These are phyloP conservation scores for Typhlichthys subterraneus DNA, from an alignment of 2,797 vertebrate genomes.

Conservation along the genomic window DNA sequence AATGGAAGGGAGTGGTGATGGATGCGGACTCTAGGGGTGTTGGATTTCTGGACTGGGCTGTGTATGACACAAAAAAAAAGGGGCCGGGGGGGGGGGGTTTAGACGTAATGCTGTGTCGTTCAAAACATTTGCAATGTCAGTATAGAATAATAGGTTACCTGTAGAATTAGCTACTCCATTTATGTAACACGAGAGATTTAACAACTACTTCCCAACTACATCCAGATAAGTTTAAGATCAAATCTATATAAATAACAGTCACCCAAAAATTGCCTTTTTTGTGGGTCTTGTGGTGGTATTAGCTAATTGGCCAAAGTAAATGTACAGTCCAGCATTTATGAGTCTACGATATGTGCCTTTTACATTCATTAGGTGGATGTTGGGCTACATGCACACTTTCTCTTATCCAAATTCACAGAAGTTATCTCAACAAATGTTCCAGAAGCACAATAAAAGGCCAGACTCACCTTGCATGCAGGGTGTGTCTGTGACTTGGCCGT, in stretches of 20 bases:
- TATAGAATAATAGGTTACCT: too few species aligned
- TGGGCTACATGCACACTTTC: background rate
- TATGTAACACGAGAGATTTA: too few species aligned
- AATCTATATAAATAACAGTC: too few species aligned
- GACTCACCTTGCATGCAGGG: conserved; percentile 65
- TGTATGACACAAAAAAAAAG: background rate
- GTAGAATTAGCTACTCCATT: too few species aligned
- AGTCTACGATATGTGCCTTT: background rate
- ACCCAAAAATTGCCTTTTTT: too few species aligned
- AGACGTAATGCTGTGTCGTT: background rate
- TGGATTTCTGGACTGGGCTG: conserved; percentile 42
- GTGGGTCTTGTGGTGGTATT: too few species aligned
- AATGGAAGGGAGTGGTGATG: conserved; percentile 20
- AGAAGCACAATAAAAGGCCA: background rate
- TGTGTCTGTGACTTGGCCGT: conserved; percentile 67
- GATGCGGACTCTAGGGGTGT: conserved; percentile 34
- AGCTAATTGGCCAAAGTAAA: too few species aligned
- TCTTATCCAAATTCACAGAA: background rate
- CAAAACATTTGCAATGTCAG: too few species aligned
- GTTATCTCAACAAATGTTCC: background rate
- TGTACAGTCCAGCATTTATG: background rate
- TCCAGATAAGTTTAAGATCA: too few species aligned
- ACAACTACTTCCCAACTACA: too few species aligned
- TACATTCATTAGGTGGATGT: background rate
- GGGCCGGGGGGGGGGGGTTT: too few species aligned